Base-by-base conservation (phyloP, 2,113 vertebrate species). In the Hemiprocne comata region DNA sequence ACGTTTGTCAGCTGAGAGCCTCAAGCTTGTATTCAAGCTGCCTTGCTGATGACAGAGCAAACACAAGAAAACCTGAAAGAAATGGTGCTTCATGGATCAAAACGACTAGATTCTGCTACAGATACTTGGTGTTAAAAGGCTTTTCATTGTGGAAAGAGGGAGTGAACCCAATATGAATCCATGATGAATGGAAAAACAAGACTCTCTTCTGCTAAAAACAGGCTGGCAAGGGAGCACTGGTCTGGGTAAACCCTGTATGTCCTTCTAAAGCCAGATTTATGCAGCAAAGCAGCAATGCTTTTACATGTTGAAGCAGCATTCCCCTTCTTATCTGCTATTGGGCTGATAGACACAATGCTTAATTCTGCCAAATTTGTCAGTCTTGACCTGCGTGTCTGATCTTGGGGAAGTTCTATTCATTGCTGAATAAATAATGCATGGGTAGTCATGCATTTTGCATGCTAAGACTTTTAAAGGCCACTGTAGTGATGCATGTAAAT, bases 401-500 rank as follows among this genome's bases (percentile, higher is more conserved):
- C 90, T 73, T 61, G 3, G 44, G 90, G 88, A 97, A 94, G 93
- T 95, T 94, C 94, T 94, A 79, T 96, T 96, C 94, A 90, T 96
- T 94, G 82, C 73, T 51, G 89, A 50, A 95, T 97, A 94, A 97
- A 97, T 97, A 97, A 97, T 97, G 92, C 92, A 97, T 94, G 87
- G 94, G 17, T 67, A 85, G 87, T 90, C 95, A 97, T 97, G 95
- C 95, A 97, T 97, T 94, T 97, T 97, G 96, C 96, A 96, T 96
- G 87, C 70, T 80, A 85, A 94, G 93, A 72, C 79, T 97, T 96
- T 97, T 87, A 97, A 97, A 96, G 96, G 96, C 95, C 92, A 95
- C 96, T 95, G 97, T 95, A 96, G 92, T 75, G 95, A 96, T 95
- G 92, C 95, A 95, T 97, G 96, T 96, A 96, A 95, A 97, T 95